Evolutionary conservation across 2,888 invertebrate genomes (phyloP).

Genomic region (Amphipoea lucens): DNA sequence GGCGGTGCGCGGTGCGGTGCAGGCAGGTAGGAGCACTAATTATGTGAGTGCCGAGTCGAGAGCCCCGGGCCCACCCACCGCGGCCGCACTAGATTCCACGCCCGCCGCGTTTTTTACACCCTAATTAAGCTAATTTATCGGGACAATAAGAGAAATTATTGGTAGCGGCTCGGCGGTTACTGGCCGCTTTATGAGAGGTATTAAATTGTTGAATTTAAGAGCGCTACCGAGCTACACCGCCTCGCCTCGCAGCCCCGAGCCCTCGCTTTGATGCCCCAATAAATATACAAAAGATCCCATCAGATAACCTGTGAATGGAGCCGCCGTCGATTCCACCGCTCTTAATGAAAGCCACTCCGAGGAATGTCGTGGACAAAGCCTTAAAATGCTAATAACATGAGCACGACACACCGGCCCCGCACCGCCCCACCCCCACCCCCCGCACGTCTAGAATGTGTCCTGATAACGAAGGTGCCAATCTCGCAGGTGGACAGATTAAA

Average conservation of each 20-base stretch:
- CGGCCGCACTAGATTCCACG: conserved; percentile 86
- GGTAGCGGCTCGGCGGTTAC: conserved; percentile 75
- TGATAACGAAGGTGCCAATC: conserved; percentile 79
- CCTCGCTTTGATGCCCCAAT: conserved; percentile 81
- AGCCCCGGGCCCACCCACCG: conserved; percentile 82
- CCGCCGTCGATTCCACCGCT: conserved; percentile 66
- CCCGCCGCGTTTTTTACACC: conserved; percentile 87
- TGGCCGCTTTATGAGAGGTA: conserved; percentile 87
- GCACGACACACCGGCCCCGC: conserved; percentile 60
- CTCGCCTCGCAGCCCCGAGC: conserved; percentile 49
- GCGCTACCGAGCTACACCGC: conserved; percentile 87
- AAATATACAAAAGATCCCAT: conserved; percentile 85
- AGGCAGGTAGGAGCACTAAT: conserved; percentile 50
- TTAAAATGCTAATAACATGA: conserved; percentile 79
- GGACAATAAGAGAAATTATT: conserved; percentile 88
- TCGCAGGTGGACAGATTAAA: conserved; percentile 78
- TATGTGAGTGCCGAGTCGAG: conserved; percentile 51
- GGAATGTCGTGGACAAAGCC: conserved; percentile 78
- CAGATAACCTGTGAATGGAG: conserved; percentile 79
- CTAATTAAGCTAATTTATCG: conserved; percentile 90
- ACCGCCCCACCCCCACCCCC: neutral
- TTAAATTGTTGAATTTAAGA: conserved; percentile 85
- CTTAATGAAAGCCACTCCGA: conserved; percentile 75
- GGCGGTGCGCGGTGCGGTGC: neutral
- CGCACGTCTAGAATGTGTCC: conserved; percentile 72